Percentiles rank a stretch among this genome's conserved stretches.
These are phyloP conservation scores for Polydrusus tereticollis DNA, from an alignment of 2,888 invertebrate species.

Conservation along the genomic window DNA sequence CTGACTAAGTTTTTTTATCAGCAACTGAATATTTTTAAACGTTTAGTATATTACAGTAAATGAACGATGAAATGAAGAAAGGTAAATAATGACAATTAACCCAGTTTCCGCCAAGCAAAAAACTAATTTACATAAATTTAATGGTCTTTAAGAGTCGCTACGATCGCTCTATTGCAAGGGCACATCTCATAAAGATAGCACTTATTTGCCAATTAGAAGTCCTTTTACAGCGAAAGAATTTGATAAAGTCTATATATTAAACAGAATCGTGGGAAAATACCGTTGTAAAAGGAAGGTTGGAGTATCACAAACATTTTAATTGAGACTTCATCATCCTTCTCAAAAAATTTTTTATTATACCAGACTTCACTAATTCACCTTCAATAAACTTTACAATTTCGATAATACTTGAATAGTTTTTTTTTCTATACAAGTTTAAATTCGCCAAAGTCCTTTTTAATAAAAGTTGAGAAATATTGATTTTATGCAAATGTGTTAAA, in stretches of 20 bases:
- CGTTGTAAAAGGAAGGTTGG: no score
- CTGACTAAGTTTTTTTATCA: background rate
- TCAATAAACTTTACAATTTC: no score
- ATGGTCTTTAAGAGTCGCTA: slow-evolving; percentile 37
- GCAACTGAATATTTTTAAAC: slow-evolving; percentile 20
- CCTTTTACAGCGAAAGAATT: slow-evolving; percentile 27
- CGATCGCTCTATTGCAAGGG: slow-evolving; percentile 22
- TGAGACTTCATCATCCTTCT: no score
- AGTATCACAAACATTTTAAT: no score
- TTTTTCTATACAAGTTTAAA: no score
- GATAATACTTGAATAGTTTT: no score
- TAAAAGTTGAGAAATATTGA: no score
- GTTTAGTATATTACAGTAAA: slow-evolving; percentile 28
- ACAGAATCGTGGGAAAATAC: slow-evolving; percentile 12
- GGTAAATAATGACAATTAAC: slow-evolving; percentile 43
- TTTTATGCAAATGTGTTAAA: no score
- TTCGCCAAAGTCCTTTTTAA: no score
- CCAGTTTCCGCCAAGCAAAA: slow-evolving; percentile 37
- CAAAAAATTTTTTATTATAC: no score
- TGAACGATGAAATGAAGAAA: slow-evolving; percentile 26
- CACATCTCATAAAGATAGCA: slow-evolving; percentile 39
- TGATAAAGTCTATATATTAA: slow-evolving; percentile 37
- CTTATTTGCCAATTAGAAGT: slow-evolving; percentile 41
- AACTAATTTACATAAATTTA: slow-evolving; percentile 44
- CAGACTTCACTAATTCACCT: no score